A percentile compares a stretch with the other conserved stretches of the same genome.
These are phyloP conservation scores for Serinus canaria DNA, from an alignment of 2,113 vertebrate species.

Conservation along the genomic window DNA sequence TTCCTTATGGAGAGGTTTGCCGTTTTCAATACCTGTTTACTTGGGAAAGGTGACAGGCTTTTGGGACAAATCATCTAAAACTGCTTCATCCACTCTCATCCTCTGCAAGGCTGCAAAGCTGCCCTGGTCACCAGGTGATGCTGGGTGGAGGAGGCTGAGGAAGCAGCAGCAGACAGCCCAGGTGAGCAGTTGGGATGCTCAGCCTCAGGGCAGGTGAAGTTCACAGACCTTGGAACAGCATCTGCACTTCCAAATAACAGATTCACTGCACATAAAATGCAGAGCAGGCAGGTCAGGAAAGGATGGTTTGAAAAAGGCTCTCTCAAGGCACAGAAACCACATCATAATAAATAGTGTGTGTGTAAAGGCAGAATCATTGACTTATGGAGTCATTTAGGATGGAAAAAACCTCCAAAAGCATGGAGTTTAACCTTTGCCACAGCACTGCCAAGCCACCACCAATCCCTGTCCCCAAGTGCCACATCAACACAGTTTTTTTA, in stretches of 20 bases:
- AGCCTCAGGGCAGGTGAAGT: not conserved
- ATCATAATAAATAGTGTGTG: not conserved
- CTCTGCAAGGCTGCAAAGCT: not conserved
- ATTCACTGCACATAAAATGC: rapidly evolving
- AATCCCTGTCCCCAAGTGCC: not conserved
- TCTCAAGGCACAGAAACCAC: not conserved
- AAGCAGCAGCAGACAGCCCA: not conserved
- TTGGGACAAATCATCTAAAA: not conserved
- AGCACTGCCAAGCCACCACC: not conserved
- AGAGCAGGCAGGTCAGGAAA: not conserved
- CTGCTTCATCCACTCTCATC: not conserved
- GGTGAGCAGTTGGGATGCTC: not conserved
- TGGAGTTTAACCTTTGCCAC: not conserved
- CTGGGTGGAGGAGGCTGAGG: not conserved
- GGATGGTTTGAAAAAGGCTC: not conserved
- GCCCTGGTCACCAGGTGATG: not conserved
- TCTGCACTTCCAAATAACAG: not conserved
- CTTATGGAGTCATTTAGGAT: not conserved
- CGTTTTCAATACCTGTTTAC: not conserved
- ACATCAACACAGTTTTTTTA: not conserved
- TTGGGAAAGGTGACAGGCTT: not conserved
- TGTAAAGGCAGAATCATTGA: not conserved
- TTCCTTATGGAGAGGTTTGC: not conserved
- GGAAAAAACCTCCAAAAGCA: not conserved
- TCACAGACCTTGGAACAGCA: not conserved